Evolutionary conservation across 2,888 invertebrate genomes (phyloP).

Genomic region (Geophilus truncorum): DNA sequence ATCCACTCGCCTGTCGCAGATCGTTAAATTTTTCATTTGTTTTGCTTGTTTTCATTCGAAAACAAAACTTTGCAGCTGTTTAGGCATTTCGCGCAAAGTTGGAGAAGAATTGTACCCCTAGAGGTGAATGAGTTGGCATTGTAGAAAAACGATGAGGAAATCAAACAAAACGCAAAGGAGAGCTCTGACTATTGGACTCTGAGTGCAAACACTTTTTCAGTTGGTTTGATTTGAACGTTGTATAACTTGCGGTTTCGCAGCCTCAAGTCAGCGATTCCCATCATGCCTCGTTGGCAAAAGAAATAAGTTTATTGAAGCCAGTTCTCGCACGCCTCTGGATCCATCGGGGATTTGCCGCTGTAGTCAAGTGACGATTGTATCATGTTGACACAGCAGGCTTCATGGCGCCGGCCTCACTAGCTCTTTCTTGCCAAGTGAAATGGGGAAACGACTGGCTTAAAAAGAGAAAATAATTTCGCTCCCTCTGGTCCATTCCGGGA

Average conservation of each 20-base stretch:
- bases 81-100: neutral
- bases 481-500: neutral
- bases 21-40: neutral
- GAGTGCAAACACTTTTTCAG: constrained; percentile 7
- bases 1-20: neutral
- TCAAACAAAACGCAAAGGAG: no score
- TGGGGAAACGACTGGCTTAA: neutral
- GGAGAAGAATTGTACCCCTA: neutral
- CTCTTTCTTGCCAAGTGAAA: constrained; percentile 18
- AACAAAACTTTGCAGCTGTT: neutral
- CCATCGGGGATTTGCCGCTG: constrained; percentile 13
- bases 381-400: constrained; percentile 27
- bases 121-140: neutral
- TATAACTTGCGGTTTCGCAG: constrained; percentile 15
- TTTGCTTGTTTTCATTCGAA: neutral
- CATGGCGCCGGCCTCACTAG: constrained; percentile 18
- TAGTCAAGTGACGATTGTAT: constrained; percentile 27
- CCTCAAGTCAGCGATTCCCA: constrained; percentile 25
- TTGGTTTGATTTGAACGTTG: constrained; percentile 23
- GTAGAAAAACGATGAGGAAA: no score
- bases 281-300: constrained; percentile 25
- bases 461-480: neutral
- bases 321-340: constrained; percentile 28
- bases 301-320: constrained; percentile 30
- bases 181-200: neutral